Conservation (phyloP, 2,888 invertebrate genomes). For the Corythucha ciliata region DNA sequence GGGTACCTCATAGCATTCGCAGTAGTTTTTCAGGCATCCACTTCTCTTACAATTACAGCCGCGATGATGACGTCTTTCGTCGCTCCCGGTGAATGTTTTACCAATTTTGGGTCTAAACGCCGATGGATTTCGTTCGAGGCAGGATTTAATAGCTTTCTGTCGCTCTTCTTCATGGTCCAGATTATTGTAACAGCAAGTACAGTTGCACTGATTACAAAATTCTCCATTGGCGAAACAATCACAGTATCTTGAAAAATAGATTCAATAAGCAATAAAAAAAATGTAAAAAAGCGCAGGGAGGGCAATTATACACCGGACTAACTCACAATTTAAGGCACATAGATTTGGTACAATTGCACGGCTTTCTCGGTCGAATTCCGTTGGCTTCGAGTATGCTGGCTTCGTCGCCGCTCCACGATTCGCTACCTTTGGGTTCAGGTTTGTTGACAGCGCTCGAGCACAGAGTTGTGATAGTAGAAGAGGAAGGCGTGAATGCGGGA, state of each 20-base stretch:
- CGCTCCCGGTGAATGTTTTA: constrained; percentile 63
- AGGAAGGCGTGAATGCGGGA: no score
- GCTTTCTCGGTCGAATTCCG: constrained; percentile 67
- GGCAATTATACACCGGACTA: no score
- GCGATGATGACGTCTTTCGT: constrained; percentile 84
- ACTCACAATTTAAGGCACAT: constrained; percentile 90
- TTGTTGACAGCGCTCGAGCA: background rate
- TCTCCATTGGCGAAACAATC: constrained; percentile 99
- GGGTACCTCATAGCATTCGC: constrained; percentile 93
- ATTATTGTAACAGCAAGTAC: constrained; percentile 94
- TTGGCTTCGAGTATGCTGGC: constrained; percentile 42
- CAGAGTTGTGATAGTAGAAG: no score
- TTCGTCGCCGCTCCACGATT: constrained; percentile 23
- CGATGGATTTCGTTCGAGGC: constrained; percentile 91
- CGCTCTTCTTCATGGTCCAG: constrained; percentile 89
- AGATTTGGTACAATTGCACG: constrained; percentile 98
- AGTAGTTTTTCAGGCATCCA: constrained; percentile 97
- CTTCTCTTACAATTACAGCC: constrained; percentile 98
- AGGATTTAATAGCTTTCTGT: constrained; percentile 86
- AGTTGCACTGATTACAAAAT: constrained; percentile 96
- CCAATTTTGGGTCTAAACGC: constrained; percentile 99
- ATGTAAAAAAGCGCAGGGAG: no score
- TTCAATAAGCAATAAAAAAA: no score
- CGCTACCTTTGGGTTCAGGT: constrained; percentile 13
- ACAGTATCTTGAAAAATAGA: constrained; percentile 65